Conservation (phyloP, 2,888 invertebrate species). For the Dasysyrphus albostriatus region DNA sequence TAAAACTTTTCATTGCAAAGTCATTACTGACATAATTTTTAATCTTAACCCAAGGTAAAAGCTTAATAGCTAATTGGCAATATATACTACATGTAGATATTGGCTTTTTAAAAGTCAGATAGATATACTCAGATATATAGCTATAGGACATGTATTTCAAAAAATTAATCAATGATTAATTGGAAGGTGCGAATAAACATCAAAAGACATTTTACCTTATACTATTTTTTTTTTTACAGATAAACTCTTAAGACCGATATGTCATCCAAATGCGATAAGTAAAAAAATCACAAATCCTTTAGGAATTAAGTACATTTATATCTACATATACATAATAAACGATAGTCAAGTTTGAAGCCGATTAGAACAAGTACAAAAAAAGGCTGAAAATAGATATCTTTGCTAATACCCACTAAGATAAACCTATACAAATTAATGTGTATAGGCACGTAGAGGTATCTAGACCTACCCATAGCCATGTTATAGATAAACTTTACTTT, state of each 20-base stretch:
- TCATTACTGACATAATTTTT: neutral
- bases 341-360: slow-evolving; percentile 29
- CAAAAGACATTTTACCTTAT: slow-evolving; percentile 3
- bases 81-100: neutral
- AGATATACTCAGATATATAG: neutral
- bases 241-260: slow-evolving; percentile 56
- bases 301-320: neutral
- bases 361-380: slow-evolving; percentile 16
- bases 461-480: neutral
- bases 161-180: slow-evolving; percentile 70
- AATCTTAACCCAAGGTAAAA: neutral
- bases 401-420: slow-evolving; percentile 22
- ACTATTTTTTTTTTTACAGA: neutral
- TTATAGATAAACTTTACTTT: neutral
- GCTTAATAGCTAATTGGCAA: neutral
- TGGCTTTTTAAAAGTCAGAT: neutral
- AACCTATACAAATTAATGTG: neutral
- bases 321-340: too few species aligned
- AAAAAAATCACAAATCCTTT: slow-evolving; percentile 49
- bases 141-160: neutral
- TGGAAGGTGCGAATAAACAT: slow-evolving; percentile 18
- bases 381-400: slow-evolving; percentile 18
- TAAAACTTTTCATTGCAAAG: neutral
- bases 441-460: neutral
- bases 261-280: slow-evolving; percentile 61